Evolutionary conservation across 2,888 invertebrate genomes (phyloP).

Genomic region (Philopedon plagiatum): DNA sequence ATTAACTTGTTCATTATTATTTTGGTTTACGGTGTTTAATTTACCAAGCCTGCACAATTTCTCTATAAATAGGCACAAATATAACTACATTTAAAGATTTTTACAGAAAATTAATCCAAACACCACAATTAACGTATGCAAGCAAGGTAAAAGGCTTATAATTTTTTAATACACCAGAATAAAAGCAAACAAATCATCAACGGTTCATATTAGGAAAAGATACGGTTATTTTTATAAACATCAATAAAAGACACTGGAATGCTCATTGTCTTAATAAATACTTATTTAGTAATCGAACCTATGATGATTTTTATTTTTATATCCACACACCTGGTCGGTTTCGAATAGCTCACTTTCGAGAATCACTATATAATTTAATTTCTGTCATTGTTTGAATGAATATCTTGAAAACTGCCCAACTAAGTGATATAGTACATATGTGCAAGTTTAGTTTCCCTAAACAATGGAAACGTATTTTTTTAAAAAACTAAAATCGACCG

Average conservation of each 20-base stretch:
- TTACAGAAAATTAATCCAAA: not conserved
- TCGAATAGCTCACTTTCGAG: too few relatives aligned
- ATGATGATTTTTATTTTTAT: constrained; percentile 39
- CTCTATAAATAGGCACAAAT: constrained; percentile 11
- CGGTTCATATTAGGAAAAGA: constrained; percentile 25
- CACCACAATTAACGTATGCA: constrained; percentile 2
- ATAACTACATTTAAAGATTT: not conserved
- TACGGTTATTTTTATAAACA: constrained; percentile 32
- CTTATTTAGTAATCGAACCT: constrained; percentile 24
- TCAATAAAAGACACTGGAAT: constrained; percentile 48
- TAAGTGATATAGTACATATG: too few relatives aligned
- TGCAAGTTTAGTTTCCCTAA: too few relatives aligned
- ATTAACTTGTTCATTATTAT: not conserved
- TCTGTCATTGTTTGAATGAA: too few relatives aligned
- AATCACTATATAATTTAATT: too few relatives aligned
- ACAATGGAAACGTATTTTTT: too few relatives aligned
- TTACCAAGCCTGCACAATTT: constrained; percentile 22
- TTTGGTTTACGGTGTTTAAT: constrained; percentile 35
- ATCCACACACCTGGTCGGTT: constrained; percentile 10
- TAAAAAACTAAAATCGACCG: too few relatives aligned
- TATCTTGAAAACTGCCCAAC: too few relatives aligned
- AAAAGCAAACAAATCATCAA: constrained; percentile 37
- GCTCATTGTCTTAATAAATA: constrained; percentile 41
- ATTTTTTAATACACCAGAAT: not conserved
- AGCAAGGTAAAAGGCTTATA: constrained; percentile 12